Base-by-base conservation (phyloP, 2,797 vertebrate species). In the Xyrichtys novacula region DNA sequence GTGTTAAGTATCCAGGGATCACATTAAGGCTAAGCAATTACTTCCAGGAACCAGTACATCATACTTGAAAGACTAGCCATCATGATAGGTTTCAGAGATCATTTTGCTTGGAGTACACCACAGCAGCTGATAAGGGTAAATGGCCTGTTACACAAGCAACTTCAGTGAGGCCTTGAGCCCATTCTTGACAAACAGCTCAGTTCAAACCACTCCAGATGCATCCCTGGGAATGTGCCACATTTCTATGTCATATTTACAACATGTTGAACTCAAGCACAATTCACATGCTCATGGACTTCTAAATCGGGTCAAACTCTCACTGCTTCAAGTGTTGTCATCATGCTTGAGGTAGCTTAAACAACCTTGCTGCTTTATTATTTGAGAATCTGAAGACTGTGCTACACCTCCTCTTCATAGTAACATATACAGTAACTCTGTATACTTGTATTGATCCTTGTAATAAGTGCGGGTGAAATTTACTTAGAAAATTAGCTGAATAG, bases 381-480 rank as follows among this genome's bases (percentile, higher is more conserved):
- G 10, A 31, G 16, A 48, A 48, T 20, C 0, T 59, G 5, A 20
- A 17, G 19, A 17, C 36, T 17, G 8, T 32, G 8, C 38, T 39
- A 25, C 11, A 16, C n/a, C 10, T 15, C 65, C 12, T 2, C 4
- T 7, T 16, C 15, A 36, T 31, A 53, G n/a, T 22, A 38, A 12
- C 44, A 7, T 14, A 7, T 11, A 19, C 32, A 52, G 7, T 2
- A 20, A 6, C 17, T 0, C 43, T n/a, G 4, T 5, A 38, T 16
- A 53, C 28, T 12, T 59, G 36, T 49, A 9, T 43, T 46, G 20
- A 22, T 64, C 12, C 60, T 39, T 67, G 34, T 55, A 26, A 40
- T 22, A 7, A 20, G 11, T 40, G 17, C 31, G 10, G 10, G 39
- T 39, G 7, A 19, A 52, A 42, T 25, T 14, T 6, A 3, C 44